Base-by-base conservation (phyloP, 2,797 vertebrate genomes). In the Poecilia wingei region DNA sequence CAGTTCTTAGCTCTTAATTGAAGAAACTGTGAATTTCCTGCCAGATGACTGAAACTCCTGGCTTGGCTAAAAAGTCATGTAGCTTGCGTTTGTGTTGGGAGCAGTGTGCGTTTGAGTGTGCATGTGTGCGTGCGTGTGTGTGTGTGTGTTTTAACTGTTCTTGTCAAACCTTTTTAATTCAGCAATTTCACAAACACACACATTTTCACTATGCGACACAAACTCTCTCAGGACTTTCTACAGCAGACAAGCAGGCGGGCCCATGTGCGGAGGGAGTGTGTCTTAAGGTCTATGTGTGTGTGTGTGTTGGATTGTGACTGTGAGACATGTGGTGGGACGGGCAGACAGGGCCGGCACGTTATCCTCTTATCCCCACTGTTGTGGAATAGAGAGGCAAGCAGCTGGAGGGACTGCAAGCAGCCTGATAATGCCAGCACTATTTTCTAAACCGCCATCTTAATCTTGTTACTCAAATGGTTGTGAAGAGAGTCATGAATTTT, bases 381-480 rank as follows among this genome's bases (percentile, higher is more conserved):
- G 97, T 98, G 97, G 97, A 98, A 97, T 97, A 98, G 97, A 97
- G 97, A 96, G 95, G 92, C 96, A 96, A 98, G 97, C 98, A 99
- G 98, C 98, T 99, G 98, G 97, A 98, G 97, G 97, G 93, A 98
- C 97, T 99, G 98, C 97, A 98, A 98, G 97, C 96, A 96, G 96
- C 96, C 98, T 98, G 98, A 99, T 99, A 99, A 99, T 98, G 96
- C 98, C 95, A 83, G 88, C 88, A 96, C 98, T 98, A 98, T 97
- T 99, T 98, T 97, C 97, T 96, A 96, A 97, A 96, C 97, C 96
- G 96, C 97, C 96, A 96, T 99, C 98, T 98, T 99, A 99, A 99
- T 99, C 98, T 99, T 98, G 98, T 99, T 99, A 99, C 98, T 98
- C 97, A 98, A 99, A 98, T 97, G 97, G 97, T 98, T 96, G 97